phyloP scores from a whole-genome alignment of 2,888 invertebrate genomes.

The Isotomurus palustris region DNA sequence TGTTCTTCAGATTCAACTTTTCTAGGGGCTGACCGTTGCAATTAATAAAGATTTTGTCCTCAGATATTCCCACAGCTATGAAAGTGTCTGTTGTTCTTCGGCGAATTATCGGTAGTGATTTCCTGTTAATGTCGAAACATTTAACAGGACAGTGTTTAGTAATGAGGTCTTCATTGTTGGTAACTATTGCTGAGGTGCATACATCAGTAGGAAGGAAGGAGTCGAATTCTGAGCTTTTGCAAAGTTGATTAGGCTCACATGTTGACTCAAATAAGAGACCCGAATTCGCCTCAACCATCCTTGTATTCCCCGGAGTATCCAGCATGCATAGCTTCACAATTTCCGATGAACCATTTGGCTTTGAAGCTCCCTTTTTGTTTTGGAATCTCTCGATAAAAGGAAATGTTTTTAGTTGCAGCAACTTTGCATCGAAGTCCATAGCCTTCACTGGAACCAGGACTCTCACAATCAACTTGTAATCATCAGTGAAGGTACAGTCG shows the following conservation, averaged over 20 bases:
- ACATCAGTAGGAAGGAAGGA: conserved; percentile 30
- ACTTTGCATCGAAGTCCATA: conserved; percentile 15
- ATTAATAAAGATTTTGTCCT: conserved; percentile 23
- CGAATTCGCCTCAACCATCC: conserved; percentile 28
- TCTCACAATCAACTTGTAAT: conserved; percentile 25
- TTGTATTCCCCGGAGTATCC: conserved; percentile 22
- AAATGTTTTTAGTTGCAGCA: conserved; percentile 23
- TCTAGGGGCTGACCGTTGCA: conserved; percentile 28
- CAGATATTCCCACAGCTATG: conserved; percentile 26
- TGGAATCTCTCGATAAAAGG: conserved; percentile 26
- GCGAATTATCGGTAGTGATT: conserved; percentile 25
- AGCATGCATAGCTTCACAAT: conserved; percentile 27
- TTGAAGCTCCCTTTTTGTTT: neutral
- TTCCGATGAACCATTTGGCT: neutral
- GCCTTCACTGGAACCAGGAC: conserved; percentile 22
- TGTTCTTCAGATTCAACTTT: conserved; percentile 24
- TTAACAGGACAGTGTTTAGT: conserved; percentile 21
- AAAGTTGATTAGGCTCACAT: conserved; percentile 31
- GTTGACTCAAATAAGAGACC: conserved; percentile 30
- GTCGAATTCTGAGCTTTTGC: conserved; percentile 27
- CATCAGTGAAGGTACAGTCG: conserved; percentile 33
- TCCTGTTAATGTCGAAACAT: conserved; percentile 25
- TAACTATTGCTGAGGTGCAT: conserved; percentile 26
- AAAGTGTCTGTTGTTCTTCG: conserved; percentile 27
- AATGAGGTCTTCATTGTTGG: conserved; percentile 24